phyloP scores from a whole-genome alignment of 2,113 vertebrate genomes.

The Passerina amoena region DNA sequence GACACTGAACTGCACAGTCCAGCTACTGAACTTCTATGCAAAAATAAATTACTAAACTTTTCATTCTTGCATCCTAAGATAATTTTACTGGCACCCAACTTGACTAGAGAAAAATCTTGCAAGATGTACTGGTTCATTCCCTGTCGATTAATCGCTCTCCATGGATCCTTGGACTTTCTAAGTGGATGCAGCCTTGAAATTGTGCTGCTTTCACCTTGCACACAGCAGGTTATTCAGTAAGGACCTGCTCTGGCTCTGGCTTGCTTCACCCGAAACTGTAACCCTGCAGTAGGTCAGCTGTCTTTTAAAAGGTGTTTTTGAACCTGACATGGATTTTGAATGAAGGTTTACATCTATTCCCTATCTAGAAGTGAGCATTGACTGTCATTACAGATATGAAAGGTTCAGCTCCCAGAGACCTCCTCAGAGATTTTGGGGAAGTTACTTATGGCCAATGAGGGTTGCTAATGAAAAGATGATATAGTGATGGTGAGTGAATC shows the following conservation, averaged over 20 bases:
- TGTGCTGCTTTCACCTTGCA: constrained; percentile 46
- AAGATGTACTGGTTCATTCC: neutral
- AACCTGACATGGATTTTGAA: constrained; percentile 43
- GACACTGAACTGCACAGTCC: neutral
- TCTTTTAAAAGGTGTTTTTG: constrained; percentile 45
- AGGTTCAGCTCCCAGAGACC: neutral
- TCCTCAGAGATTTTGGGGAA: neutral
- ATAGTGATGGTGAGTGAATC: neutral
- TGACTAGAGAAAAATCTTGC: neutral
- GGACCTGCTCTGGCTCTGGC: constrained; percentile 25
- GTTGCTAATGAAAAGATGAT: neutral
- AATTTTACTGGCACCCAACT: neutral
- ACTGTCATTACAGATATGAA: neutral
- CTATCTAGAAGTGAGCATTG: neutral
- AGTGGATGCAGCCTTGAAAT: constrained; percentile 12
- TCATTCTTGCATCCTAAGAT: neutral
- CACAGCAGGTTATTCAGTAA: constrained; percentile 38
- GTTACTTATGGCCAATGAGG: neutral
- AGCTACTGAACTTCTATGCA: neutral
- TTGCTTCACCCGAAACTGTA: constrained; percentile 27
- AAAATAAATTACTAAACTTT: neutral
- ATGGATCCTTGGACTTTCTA: neutral
- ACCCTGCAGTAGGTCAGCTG: constrained; percentile 22
- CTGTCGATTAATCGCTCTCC: neutral
- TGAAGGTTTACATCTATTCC: constrained; percentile 24